A percentile compares a stretch with the other conserved stretches of the same genome.
phyloP scores from a whole-genome alignment of 2,888 invertebrate genomes.

The Acrobasis repandana region DNA sequence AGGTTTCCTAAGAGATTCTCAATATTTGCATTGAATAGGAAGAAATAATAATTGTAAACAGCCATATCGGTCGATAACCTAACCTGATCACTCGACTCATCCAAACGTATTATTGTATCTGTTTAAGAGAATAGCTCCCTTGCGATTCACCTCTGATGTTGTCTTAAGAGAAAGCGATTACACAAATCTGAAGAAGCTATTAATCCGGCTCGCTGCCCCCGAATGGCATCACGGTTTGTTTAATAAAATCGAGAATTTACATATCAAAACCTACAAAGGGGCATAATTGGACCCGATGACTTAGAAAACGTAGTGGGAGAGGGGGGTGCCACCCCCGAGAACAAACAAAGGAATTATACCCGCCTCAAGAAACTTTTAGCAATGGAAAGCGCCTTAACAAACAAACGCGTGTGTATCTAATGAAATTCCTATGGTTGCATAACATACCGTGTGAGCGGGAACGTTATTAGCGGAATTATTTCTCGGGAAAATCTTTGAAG shows the following conservation, averaged over 20 bases:
- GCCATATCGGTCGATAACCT: background rate
- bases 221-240: conserved; percentile 83
- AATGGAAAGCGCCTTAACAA: conserved; percentile 84
- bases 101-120: conserved; percentile 40
- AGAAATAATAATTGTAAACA: background rate
- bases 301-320: conserved; percentile 82
- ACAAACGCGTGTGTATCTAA: conserved; percentile 83
- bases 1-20: too few species aligned
- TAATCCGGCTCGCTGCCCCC: conserved; percentile 81
- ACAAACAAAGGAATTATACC: conserved; percentile 84
- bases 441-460: conserved; percentile 77
- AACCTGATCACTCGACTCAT: conserved; percentile 29
- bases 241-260: conserved; percentile 83
- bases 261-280: conserved; percentile 84
- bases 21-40: too few species aligned
- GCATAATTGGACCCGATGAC: conserved; percentile 84
- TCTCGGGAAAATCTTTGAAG: conserved; percentile 81
- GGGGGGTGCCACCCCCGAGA: conserved; percentile 70
- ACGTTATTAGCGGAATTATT: conserved; percentile 82
- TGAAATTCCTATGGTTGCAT: conserved; percentile 84
- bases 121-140: conserved; percentile 53
- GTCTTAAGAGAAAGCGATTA: conserved; percentile 82
- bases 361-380: conserved; percentile 84
- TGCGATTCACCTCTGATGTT: conserved; percentile 59
- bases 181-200: conserved; percentile 83